Conservation (phyloP, 2,888 invertebrate species). For the Parascotia fuliginaria region DNA sequence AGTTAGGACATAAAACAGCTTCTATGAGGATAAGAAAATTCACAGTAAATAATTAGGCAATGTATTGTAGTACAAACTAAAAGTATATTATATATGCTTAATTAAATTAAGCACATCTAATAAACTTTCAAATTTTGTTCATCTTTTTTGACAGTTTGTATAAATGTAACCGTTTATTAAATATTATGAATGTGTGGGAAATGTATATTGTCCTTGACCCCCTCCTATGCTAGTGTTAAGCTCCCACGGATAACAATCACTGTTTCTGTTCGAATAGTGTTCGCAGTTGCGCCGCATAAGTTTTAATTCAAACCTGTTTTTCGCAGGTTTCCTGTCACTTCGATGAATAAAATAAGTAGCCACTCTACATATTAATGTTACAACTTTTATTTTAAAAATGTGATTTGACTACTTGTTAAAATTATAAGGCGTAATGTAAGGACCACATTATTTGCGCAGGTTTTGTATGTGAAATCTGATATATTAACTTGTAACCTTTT, state of each 20-base stretch:
- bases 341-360: conserved; percentile 19
- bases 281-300: conserved; percentile 28
- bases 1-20: too few species aligned
- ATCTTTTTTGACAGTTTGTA: conserved; percentile 5
- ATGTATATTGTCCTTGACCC: conserved; percentile 64
- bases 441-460: conserved; percentile 19
- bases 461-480: conserved; percentile 9
- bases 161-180: conserved; percentile 28
- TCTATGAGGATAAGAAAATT: too few species aligned
- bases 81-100: neutral
- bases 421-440: conserved; percentile 27
- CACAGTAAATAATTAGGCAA: too few species aligned
- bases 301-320: conserved; percentile 49
- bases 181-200: conserved; percentile 61
- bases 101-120: neutral
- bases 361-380: conserved; percentile 21
- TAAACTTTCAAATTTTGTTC: neutral
- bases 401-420: conserved; percentile 20
- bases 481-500: conserved; percentile 21
- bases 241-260: conserved; percentile 71
- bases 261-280: conserved; percentile 46
- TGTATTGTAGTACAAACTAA: too few species aligned
- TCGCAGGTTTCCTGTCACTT: conserved; percentile 37
- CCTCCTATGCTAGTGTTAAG: conserved; percentile 44
- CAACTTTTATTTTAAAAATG: conserved; percentile 33